These are phyloP conservation scores for Sclerodermus sp. DNA, from an alignment of 2,888 invertebrate species.

Conservation along the genomic window DNA sequence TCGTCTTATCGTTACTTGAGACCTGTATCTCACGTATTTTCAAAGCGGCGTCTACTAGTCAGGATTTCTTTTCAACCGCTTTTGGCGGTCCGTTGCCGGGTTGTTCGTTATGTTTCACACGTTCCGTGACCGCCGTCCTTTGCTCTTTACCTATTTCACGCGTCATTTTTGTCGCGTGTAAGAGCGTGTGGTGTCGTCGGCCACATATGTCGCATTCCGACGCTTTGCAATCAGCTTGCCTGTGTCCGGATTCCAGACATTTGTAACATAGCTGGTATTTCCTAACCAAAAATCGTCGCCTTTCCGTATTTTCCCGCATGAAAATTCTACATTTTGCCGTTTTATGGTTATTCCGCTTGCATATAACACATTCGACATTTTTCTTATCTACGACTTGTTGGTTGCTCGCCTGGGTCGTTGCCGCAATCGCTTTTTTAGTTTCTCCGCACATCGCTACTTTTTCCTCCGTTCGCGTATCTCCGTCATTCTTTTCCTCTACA, in stretches of 20 bases:
- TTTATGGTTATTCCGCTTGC: slow-evolving; percentile 1
- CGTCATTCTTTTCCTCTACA: background rate
- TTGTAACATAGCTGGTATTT: slow-evolving; percentile 5
- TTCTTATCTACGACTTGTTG: background rate
- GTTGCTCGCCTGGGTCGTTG: background rate
- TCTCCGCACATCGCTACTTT: background rate
- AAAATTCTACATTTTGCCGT: background rate
- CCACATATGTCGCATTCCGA: slow-evolving; percentile 1
- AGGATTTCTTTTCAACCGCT: background rate
- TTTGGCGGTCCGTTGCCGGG: too few relatives aligned
- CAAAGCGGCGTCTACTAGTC: too few relatives aligned
- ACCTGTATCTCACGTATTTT: too few relatives aligned
- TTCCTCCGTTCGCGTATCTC: too few relatives aligned
- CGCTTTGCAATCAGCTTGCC: background rate
- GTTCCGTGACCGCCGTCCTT: too few relatives aligned
- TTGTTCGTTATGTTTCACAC: too few relatives aligned
- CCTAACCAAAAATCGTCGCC: background rate
- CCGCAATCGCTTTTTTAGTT: background rate
- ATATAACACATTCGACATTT: background rate
- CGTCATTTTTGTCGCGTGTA: background rate
- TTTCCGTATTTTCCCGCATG: background rate
- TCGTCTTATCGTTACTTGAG: too few relatives aligned
- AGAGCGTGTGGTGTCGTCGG: background rate
- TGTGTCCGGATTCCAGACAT: background rate
- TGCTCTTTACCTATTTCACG: too few relatives aligned